phyloP scores from a whole-genome alignment of 2,113 vertebrate genomes.

The Atractosteus spatula region DNA sequence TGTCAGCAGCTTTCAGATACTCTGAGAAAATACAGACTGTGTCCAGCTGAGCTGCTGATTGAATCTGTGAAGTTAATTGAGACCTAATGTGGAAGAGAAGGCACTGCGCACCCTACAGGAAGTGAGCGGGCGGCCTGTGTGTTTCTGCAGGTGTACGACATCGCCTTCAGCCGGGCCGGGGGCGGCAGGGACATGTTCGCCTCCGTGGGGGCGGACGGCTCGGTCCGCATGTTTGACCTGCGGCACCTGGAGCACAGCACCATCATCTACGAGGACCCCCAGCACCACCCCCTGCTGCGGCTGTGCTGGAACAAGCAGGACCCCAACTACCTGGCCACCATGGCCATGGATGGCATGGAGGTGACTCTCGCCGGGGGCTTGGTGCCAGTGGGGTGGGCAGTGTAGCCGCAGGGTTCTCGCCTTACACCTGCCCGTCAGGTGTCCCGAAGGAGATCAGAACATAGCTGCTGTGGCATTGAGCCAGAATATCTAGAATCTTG shows the following conservation, averaged over 20 bases:
- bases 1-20: no score
- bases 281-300: slow-evolving; percentile 92
- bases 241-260: slow-evolving; percentile 97
- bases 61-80: no score
- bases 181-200: slow-evolving; percentile 97
- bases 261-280: slow-evolving; percentile 97
- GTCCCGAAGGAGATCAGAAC: no score
- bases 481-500: no score
- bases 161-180: slow-evolving; percentile 94
- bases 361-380: slow-evolving; percentile 46
- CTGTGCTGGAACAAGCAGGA: slow-evolving; percentile 99
- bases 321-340: slow-evolving; percentile 95
- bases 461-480: no score
- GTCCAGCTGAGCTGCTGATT: no score
- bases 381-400: no score
- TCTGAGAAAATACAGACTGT: no score
- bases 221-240: slow-evolving; percentile 95
- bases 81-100: no score
- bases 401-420: no score
- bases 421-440: no score
- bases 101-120: no score
- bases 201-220: slow-evolving; percentile 93
- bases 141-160: slow-evolving; percentile 87
- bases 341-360: slow-evolving; percentile 99
- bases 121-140: not conserved